Conservation (phyloP, 2,888 invertebrate species). For the Clanis bilineata region DNA sequence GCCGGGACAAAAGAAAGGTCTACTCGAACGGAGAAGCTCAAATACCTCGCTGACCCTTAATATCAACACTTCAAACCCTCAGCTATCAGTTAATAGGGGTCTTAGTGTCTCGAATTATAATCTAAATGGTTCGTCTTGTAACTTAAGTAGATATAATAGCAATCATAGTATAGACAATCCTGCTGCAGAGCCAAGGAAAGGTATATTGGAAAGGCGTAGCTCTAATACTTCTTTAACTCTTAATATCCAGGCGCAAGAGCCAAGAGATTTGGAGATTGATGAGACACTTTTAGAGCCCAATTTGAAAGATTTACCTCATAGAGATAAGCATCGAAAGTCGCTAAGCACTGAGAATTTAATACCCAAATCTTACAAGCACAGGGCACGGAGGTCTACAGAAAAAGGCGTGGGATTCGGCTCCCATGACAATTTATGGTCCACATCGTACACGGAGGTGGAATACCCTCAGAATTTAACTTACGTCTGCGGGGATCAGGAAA, state of each 20-base stretch:
- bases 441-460: constrained; percentile 66
- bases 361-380: constrained; percentile 72
- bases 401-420: constrained; percentile 68
- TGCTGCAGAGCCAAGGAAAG: constrained; percentile 75
- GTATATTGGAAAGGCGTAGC: constrained; percentile 88
- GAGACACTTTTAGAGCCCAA: constrained; percentile 61
- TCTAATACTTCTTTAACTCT: constrained; percentile 92
- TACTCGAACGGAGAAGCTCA: constrained; percentile 93
- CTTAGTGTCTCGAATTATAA: constrained; percentile 79
- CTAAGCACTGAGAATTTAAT: constrained; percentile 84
- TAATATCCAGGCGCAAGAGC: constrained; percentile 71
- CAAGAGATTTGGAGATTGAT: constrained; percentile 73
- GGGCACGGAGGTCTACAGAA: constrained; percentile 57
- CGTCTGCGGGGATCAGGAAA: constrained; percentile 74
- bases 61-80: constrained; percentile 72
- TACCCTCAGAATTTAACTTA: constrained; percentile 68
- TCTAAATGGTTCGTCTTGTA: constrained; percentile 75
- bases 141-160: constrained; percentile 74
- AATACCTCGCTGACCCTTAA: constrained; percentile 95
- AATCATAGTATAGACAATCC: constrained; percentile 73
- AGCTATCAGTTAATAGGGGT: constrained; percentile 70
- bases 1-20: constrained; percentile 83
- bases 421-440: constrained; percentile 77
- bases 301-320: constrained; percentile 61
- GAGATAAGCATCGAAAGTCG: constrained; percentile 78